Evolutionary conservation across 2,113 vertebrate species (phyloP), one percentile per base, ranked within the genome.

Genomic region (Drymodes brunneopygia): DNA sequence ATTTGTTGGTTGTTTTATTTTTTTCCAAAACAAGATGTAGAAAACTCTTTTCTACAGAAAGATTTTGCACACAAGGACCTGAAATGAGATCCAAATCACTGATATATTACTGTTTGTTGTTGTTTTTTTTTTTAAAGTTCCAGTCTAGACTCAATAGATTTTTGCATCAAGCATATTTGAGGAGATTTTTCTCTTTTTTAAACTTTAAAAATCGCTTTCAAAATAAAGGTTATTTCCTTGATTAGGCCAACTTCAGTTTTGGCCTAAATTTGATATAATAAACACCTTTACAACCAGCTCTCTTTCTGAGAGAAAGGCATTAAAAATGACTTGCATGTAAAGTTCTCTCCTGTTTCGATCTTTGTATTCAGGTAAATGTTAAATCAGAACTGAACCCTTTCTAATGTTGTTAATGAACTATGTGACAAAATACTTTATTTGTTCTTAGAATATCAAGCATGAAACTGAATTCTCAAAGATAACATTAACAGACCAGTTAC

Each of bases 321-420:
- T 64, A 25, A 17, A 53, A 79, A 72, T 33, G 0, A 7, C 11
- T 78, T 0, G 0, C 31, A n/a, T 12, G 4, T 3, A 71, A 58
- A 58, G 2, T 11, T 48, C 51, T 14, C 21, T 91, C 24, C 7
- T 42, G 4, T 74, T 86, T 64, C 15, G 6, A 51, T 33, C 36
- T 36, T 73, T 82, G 28, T 44, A 25, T 54, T 77, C 23, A 84
- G 24, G 31, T 16, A 86, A 84, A 79, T 33, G 12, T 33, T 17
- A 67, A n/a, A 71, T 74, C 33, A 72, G 31, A 93, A 81, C 8
- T 3, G 6, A 62, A 56, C 9, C 3, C 3, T 71, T 83, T 78
- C 40, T 58, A 19, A 7, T 67, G 19, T 21, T 58, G 6, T 77
- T 62, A 77, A 58, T 60, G 31, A 77, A 16, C 21, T 80, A 66